Evolutionary conservation across 2,888 invertebrate genomes (phyloP), one percentile per base, ranked within the genome.

Genomic region (Oegoconia quadripuncta): DNA sequence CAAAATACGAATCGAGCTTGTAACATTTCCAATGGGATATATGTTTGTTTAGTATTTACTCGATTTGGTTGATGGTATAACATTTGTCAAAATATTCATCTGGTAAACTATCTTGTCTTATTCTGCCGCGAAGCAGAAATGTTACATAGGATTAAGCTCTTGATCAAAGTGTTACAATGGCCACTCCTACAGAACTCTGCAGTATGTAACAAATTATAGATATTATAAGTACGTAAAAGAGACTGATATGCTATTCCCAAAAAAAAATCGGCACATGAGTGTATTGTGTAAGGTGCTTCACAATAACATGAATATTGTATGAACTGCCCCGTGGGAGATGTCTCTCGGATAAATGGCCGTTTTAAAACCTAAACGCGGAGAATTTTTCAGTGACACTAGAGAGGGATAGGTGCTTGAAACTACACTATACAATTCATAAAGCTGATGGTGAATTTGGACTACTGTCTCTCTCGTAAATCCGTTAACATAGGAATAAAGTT

Each of bases 261-360:
- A 22, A 9, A n/a, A n/a, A n/a, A n/a, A n/a, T n/a, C n/a, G n/a
- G n/a, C n/a, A n/a, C n/a, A n/a, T n/a, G n/a, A n/a, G n/a, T n/a
- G n/a, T n/a, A 47, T 55, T 66, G 58, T 66, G 59, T 53, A 70
- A 50, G 52, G 59, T 49, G 54, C 70, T 65, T 71, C 70, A 74
- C 55, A 65, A 59, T 49, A 48, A 52, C 67, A 74, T 82, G 79
- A 79, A 82, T 79, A 77, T 75, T 77, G 66, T 70, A 81, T 78
- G 75, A 73, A 74, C 59, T 65, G 72, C 56, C 77, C 74, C 74
- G 52, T 60, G 73, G 75, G 78, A 74, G 59, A 55, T 56, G 63
- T 69, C 67, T 66, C 64, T 55, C 50, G 69, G 58, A 74, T 76
- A 77, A 76, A 72, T 68, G 73, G 63, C 64, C 64, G 62, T 71